Evolutionary conservation across 2,113 vertebrate species (phyloP).

Genomic region (Cryptotis parvus): DNA sequence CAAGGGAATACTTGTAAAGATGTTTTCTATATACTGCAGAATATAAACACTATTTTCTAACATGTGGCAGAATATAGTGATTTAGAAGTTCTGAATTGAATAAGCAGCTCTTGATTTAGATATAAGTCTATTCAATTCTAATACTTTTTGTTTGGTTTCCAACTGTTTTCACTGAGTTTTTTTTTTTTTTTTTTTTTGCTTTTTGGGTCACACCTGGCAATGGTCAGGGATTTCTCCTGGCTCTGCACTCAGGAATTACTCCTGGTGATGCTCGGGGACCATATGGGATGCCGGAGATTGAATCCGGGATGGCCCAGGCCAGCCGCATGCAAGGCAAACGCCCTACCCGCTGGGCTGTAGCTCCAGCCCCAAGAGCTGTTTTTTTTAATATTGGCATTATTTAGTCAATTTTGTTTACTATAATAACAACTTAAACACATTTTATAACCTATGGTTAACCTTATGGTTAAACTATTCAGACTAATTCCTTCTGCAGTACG

Average conservation of each 20-base stretch:
- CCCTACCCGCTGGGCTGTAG: no score
- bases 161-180: no score
- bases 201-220: no score
- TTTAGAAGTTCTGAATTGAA: background rate
- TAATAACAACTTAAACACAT: background rate
- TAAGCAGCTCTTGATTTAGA: background rate
- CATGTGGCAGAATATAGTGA: background rate
- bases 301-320: no score
- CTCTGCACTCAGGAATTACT: no score
- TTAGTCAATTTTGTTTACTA: background rate
- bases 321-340: no score
- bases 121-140: background rate
- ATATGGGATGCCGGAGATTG: no score
- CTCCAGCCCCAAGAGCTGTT: no score
- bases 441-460: background rate
- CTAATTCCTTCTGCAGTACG: background rate
- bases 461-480: background rate
- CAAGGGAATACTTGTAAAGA: background rate
- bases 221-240: no score
- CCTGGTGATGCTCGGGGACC: no score
- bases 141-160: background rate
- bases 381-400: background rate
- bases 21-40: background rate
- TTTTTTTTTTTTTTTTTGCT: no score
- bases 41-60: constrained; percentile 12